Evolutionary conservation across 2,113 vertebrate species (phyloP).

Genomic region (Parotia lawesii): DNA sequence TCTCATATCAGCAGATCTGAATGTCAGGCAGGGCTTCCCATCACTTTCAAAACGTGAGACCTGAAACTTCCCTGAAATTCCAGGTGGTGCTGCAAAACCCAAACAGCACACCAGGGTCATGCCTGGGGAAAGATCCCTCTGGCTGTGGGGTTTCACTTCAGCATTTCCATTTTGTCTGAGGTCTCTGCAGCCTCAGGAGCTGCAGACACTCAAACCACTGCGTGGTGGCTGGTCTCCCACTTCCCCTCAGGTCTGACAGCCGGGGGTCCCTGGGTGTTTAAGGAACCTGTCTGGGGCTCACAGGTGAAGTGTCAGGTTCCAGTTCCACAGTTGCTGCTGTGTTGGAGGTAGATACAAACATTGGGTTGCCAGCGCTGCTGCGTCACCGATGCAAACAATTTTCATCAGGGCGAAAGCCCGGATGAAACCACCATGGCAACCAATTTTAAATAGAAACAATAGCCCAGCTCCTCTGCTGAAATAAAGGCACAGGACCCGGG

Average conservation of each 20-base stretch:
- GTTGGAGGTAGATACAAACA: slow-evolving; percentile 27
- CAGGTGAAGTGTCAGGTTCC: slow-evolving; percentile 32
- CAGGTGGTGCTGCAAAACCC: neutral
- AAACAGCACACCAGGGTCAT: neutral
- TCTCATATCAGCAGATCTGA: neutral
- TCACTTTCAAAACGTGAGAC: neutral
- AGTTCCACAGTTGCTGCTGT: neutral
- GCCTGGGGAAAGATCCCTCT: neutral
- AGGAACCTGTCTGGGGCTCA: neutral
- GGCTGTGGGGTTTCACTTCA: neutral
- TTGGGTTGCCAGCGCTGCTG: slow-evolving; percentile 21
- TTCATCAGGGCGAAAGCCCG: slow-evolving; percentile 22
- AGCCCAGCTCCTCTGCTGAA: neutral
- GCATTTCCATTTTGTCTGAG: neutral
- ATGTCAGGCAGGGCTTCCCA: neutral
- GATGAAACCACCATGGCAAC: slow-evolving; percentile 65
- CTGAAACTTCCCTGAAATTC: neutral
- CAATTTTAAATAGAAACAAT: slow-evolving; percentile 60
- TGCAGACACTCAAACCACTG: neutral
- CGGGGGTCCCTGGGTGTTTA: neutral
- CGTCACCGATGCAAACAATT: slow-evolving; percentile 33
- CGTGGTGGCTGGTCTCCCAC: neutral
- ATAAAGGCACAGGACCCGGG: neutral
- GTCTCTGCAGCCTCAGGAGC: neutral
- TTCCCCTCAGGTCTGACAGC: neutral